phyloP scores from a whole-genome alignment of 2,888 invertebrate genomes.

The Diaperis boleti region DNA sequence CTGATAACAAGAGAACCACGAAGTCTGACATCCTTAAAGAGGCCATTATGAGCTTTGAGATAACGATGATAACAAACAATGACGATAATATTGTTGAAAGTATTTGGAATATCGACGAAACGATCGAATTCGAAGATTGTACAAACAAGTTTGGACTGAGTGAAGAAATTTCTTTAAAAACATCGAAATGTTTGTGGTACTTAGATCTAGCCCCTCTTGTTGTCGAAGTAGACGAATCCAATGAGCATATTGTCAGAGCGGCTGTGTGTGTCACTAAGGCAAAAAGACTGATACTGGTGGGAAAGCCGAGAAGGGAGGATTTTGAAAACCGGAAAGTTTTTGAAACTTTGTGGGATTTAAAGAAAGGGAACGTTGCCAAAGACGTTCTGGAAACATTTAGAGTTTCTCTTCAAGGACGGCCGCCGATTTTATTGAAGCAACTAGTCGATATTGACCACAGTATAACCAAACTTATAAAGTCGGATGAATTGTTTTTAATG shows the following conservation, averaged over 20 bases:
- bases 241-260: background rate
- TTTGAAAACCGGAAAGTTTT: background rate
- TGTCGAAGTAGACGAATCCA: background rate
- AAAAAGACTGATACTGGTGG: background rate
- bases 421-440: background rate
- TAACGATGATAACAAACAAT: background rate
- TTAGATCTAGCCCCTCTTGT: background rate
- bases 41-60: background rate
- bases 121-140: background rate
- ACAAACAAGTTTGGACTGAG: background rate
- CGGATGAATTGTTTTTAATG: background rate
- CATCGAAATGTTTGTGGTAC: background rate
- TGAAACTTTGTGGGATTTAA: background rate
- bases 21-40: background rate
- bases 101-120: background rate
- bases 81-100: background rate
- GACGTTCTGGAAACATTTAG: background rate
- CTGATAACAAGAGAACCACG: background rate
- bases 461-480: background rate
- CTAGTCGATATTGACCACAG: too few relatives aligned
- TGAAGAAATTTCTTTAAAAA: background rate
- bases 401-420: background rate
- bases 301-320: background rate
- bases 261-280: background rate
- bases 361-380: background rate